Evolutionary conservation across 2,113 vertebrate species (phyloP).

Genomic region (Speoplatyrhinus poulsoni): DNA sequence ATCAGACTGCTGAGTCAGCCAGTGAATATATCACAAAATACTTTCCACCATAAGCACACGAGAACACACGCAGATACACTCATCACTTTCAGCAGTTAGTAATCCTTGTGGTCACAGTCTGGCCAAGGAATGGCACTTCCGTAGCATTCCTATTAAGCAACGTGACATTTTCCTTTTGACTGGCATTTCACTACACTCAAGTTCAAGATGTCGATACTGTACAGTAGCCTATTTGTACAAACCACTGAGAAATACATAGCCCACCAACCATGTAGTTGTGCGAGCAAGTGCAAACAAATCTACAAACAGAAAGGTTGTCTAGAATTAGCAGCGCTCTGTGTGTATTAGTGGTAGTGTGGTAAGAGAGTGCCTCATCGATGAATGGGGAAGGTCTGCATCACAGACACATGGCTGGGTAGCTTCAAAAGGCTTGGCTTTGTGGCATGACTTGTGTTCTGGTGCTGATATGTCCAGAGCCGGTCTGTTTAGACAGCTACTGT

Average conservation of each 20-base stretch:
- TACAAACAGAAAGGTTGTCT: too few relatives aligned
- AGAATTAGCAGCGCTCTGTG: too few relatives aligned
- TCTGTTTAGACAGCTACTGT: slow-evolving; percentile 54
- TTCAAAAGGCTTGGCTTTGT: slow-evolving; percentile 68
- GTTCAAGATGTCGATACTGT: slow-evolving; percentile 49
- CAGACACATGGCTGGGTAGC: slow-evolving; percentile 45
- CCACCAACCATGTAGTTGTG: background rate
- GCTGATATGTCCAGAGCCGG: slow-evolving; percentile 39
- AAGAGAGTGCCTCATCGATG: slow-evolving; percentile 1
- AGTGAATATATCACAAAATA: slow-evolving; percentile 15
- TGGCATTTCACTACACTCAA: slow-evolving; percentile 40
- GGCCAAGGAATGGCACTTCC: slow-evolving; percentile 45
- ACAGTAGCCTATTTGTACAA: slow-evolving; percentile 13
- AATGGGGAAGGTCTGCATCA: slow-evolving; percentile 23
- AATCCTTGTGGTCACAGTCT: slow-evolving; percentile 46
- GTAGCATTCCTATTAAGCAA: slow-evolving; percentile 61
- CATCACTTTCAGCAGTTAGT: slow-evolving; percentile 24
- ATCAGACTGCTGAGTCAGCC: slow-evolving; percentile 60
- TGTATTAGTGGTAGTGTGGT: too few relatives aligned
- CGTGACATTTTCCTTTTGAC: slow-evolving; percentile 48
- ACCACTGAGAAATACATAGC: slow-evolving; percentile 1
- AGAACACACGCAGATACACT: background rate
- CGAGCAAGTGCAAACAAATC: too few relatives aligned
- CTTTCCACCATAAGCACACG: slow-evolving; percentile 52
- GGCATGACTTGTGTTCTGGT: slow-evolving; percentile 59